Percentiles rank a stretch among this genome's conserved stretches.
Conservation (phyloP, 2,113 vertebrate genomes). For the Triplophysa rosa region DNA sequence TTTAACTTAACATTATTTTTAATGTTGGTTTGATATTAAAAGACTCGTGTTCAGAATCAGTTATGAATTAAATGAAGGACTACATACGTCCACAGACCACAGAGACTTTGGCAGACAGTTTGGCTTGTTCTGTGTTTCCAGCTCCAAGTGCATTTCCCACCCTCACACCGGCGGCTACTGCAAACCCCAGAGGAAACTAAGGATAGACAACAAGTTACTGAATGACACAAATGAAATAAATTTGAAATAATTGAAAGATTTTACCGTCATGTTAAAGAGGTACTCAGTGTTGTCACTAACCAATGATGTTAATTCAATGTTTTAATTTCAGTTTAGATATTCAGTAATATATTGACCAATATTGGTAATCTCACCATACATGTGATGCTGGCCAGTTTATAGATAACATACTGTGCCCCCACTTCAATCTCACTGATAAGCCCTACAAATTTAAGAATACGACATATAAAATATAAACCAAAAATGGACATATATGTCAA, state of each 20-base stretch:
- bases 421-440: conserved; percentile 82
- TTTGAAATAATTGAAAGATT: too few species aligned
- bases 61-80: background rate
- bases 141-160: conserved; percentile 86
- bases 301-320: background rate
- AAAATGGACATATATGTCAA: too few species aligned
- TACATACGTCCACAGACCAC: conserved; percentile 75
- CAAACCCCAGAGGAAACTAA: conserved; percentile 82
- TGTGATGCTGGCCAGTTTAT: conserved; percentile 68
- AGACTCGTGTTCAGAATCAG: background rate
- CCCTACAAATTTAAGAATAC: conserved; percentile 62
- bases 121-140: conserved; percentile 76
- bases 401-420: conserved; percentile 82
- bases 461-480: too few species aligned
- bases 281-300: too few species aligned
- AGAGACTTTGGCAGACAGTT: conserved; percentile 71
- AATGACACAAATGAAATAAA: background rate
- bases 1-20: background rate
- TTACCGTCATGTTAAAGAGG: too few species aligned
- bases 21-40: background rate
- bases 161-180: conserved; percentile 76
- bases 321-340: too few species aligned
- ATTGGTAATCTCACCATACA: conserved; percentile 79
- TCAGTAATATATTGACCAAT: background rate
- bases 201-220: background rate